Base-by-base conservation (phyloP, 2,113 vertebrate genomes). In the Heterochromis multidens region DNA sequence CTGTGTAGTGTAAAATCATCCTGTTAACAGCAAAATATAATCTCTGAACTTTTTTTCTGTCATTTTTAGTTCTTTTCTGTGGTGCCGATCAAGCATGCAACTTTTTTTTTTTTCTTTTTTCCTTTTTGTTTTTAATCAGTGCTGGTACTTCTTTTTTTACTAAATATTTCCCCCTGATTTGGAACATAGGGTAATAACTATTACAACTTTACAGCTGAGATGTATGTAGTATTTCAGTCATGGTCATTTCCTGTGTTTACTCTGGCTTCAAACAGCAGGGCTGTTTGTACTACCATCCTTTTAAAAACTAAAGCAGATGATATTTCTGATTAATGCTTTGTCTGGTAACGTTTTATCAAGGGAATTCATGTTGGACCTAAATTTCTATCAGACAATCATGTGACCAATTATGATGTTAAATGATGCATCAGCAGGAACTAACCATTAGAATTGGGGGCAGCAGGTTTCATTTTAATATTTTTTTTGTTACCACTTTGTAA, bases 231-330 rank as follows among this genome's bases (percentile, higher is more conserved):
- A 88, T 83, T 80, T 74, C 70, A 74, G 70, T 29, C 46, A 54
- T 54, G 70, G 61, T 85, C 17, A 23, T 78, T 83, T 74, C 43
- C 80, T 88, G 43, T 88, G 43, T 62, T 89, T 65, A 43, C 61
- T 78, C 17, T 67, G 82, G 88, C 79, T 85, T 82, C 87, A 89
- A 74, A 33, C 93, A 94, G 92, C 92, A 43, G 89, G 86, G 86
- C 92, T 94, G 91, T 93, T 90, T 81, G 83, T 88, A 60, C 21
- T 80, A 86, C 86, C 82, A 81, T 25, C 46, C 8, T 81, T 83
- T 78, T 31, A 63, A 74, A 79, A 77, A 79, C 67, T 3, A 27
- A 87, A 86, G 80, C 87, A 90, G 77, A 72, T 90, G 46, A 33
- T 84, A 70, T 84, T 89, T 52, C 33, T 78, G 11, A 72, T 83